phyloP scores from a whole-genome alignment of 2,888 invertebrate genomes.

The Drosophila paramelanica region DNA sequence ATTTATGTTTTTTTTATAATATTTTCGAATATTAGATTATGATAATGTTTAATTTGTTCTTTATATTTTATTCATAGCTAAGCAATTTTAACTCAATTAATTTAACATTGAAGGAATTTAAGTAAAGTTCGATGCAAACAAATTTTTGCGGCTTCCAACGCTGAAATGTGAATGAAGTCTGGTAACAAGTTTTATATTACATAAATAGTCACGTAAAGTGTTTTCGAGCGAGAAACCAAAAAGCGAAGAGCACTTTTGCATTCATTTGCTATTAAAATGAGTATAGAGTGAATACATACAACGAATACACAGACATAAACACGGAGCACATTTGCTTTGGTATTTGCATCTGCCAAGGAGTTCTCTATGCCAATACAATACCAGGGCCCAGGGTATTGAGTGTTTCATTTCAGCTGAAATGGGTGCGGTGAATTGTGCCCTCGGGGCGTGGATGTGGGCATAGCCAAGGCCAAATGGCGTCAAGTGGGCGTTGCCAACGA shows the following conservation, averaged over 20 bases:
- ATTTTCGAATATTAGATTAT: too few relatives aligned
- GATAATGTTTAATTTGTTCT: neutral
- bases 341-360: slow-evolving; percentile 51
- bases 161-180: neutral
- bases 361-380: slow-evolving; percentile 39
- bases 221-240: slow-evolving; percentile 28
- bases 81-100: neutral
- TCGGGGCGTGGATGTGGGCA: slow-evolving; percentile 13
- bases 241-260: slow-evolving; percentile 36
- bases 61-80: too few relatives aligned
- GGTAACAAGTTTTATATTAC: slow-evolving; percentile 15
- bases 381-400: slow-evolving; percentile 38
- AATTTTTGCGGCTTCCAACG: slow-evolving; percentile 12
- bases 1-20: too few relatives aligned
- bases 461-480: slow-evolving; percentile 61
- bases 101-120: slow-evolving; percentile 4
- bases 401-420: slow-evolving; percentile 41
- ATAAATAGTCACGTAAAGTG: slow-evolving; percentile 43
- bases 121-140: slow-evolving; percentile 5
- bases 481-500: slow-evolving; percentile 56
- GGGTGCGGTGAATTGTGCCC: slow-evolving; percentile 36
- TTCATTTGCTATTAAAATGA: slow-evolving; percentile 57
- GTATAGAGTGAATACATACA: slow-evolving; percentile 20
- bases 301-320: slow-evolving; percentile 27
- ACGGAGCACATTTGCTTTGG: slow-evolving; percentile 34